Evolutionary conservation across 1,140 invertebrate species (phyloP), one percentile per base, ranked within the genome.

Genomic region (Drosophila lowei): DNA sequence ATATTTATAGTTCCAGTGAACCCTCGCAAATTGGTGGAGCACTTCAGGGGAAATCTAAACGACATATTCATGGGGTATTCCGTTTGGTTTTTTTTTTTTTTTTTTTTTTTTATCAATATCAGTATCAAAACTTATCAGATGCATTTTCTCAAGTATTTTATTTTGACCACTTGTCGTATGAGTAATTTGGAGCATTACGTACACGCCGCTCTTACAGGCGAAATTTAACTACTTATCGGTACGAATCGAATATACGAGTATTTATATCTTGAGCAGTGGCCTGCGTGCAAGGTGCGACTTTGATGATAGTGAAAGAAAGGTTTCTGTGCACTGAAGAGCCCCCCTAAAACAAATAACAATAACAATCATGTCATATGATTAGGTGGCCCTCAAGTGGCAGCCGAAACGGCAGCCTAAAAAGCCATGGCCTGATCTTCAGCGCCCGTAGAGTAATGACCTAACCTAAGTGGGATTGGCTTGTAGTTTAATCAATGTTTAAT

Each of bases 151-250:
- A 44, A 70, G 66, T 70, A 70, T 68, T 68, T 68, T 68, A 68
- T 68, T 68, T 68, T 68, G 66, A 68, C 66, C 66, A 68, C 50
- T 57, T 47, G 65, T 13, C 63, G 44, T 41, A 25, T 49, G 63
- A 67, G 65, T 67, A 68, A 67, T 68, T 15, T 6, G 5, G 11
- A 13, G 5, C 11, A 38, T 38, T 38, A 38, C 34, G 34, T 38
- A 1, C 11, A 38, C 11, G 15, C n/a, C 42, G 49, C 34, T 15
- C 63, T 55, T 48, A 68, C 34, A 41, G 30, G 50, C 23, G 16
- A 72, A 72, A 72, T 72, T 72, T 72, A 72, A 63, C 70, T 73
- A 72, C 68, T 72, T 72, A 72, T 72, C 65, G 61, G 53, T 58
- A 41, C 66, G 61, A 46, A 67, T 62, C 66, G 61, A 46, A 67